Base-by-base conservation (phyloP, 2,888 invertebrate species). In the Oxyteleia sp. region DNA sequence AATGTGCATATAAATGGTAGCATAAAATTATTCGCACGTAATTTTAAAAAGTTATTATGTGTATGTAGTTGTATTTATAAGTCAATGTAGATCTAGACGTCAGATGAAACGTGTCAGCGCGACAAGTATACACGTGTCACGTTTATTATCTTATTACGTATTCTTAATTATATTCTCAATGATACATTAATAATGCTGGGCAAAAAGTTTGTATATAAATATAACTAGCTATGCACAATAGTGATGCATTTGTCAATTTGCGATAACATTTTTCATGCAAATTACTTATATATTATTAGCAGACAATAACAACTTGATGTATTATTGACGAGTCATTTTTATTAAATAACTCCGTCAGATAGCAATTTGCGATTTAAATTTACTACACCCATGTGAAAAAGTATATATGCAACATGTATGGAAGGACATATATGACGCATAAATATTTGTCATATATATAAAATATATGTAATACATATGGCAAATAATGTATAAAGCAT, bases 81-180 rank as follows among this genome's bases (percentile, higher is more conserved):
- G 43, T 78, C 26, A 61, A 10, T 51, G 45, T 45, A 53, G 18
- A 61, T 43, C 32, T 53, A 55, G 16, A 78, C 18, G 63, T 63
- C 63, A 63, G 41, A 18, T 71, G 57, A 49, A 71, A 78, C 69
- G 63, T 78, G 78, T 69, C 69, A 78, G 64, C 11, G 49, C 32
- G 61, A 26, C 26, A 26, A 57, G 71, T 79, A 57, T 71, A 64
- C 71, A 79, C 63, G 63, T 71, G 71, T 79, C 47, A 71, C 55
- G 26, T 61, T 68, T 69, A 63, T 63, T 74, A 45, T 74, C 74
- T 74, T 53, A 64, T 79, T 69, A 71, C 15, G 41, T 59, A 63
- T 63, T 63, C 63, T 63, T 79, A 71, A 79, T 71, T 79, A 78
- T 75, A 66, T 49, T 61, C 38, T 43, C 43, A 68, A 68, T 57